These are phyloP conservation scores for Sorex maritimensis DNA, from an alignment of 2,797 vertebrate species.

Conservation along the genomic window DNA sequence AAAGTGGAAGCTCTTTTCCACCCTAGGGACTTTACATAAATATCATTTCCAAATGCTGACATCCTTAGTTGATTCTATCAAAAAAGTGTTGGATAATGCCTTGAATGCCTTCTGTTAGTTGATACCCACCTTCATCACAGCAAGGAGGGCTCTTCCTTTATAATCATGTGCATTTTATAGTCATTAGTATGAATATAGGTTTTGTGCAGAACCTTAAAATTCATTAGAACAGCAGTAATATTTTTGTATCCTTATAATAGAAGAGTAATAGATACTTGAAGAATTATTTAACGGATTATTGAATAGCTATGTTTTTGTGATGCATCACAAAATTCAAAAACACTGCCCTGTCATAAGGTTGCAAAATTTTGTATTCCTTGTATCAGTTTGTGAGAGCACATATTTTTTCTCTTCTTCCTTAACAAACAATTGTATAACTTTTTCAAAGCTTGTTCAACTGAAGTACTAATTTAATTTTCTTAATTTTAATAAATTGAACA, in stretches of 20 bases:
- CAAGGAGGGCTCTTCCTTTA: not conserved
- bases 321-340: constrained; percentile 18
- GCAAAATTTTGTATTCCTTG: constrained; percentile 1
- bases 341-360: not conserved
- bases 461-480: no score
- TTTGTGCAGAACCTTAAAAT: not conserved
- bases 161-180: not conserved
- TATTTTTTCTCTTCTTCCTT: not conserved
- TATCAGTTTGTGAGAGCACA: not conserved
- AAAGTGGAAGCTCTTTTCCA: not conserved
- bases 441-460: no score
- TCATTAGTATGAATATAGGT: not conserved
- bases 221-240: not conserved
- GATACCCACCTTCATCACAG: not conserved
- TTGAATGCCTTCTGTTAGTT: not conserved
- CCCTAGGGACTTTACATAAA: not conserved
- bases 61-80: not conserved
- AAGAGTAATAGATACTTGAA: not conserved
- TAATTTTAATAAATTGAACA: no score
- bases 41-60: not conserved
- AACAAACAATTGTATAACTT: no score
- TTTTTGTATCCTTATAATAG: not conserved
- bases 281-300: not conserved
- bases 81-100: not conserved
- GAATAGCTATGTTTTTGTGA: not conserved